Evolutionary conservation across 2,888 invertebrate species (phyloP).

Genomic region (Isoperla grammatica): DNA sequence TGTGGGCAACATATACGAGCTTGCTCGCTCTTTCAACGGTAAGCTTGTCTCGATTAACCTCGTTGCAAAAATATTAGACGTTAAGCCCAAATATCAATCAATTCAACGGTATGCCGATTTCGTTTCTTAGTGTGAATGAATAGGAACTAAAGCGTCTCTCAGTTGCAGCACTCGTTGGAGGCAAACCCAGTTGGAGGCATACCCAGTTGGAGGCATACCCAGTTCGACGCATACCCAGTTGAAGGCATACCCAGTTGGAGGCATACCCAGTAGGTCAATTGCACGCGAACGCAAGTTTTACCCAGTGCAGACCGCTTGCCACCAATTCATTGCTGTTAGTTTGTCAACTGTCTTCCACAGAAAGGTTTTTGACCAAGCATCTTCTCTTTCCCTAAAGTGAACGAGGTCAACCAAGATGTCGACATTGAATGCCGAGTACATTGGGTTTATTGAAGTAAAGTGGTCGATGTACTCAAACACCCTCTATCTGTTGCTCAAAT

Average conservation of each 20-base stretch:
- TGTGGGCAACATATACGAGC: background rate
- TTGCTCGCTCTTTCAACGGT: background rate
- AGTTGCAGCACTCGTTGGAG: background rate
- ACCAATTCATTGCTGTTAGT: background rate
- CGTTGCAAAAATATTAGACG: too few relatives aligned
- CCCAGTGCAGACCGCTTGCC: background rate
- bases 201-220: too few relatives aligned
- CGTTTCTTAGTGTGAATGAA: background rate
- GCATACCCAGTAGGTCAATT: background rate
- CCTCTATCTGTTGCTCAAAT: background rate
- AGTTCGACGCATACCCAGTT: too few relatives aligned
- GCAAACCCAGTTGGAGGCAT: too few relatives aligned
- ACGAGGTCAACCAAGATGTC: background rate
- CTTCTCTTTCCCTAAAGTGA: background rate
- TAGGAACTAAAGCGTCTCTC: conserved; percentile 5
- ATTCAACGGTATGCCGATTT: too few relatives aligned
- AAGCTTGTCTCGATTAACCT: too few relatives aligned
- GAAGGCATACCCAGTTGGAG: too few relatives aligned
- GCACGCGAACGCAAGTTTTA: background rate
- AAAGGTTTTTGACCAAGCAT: background rate
- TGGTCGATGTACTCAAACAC: background rate
- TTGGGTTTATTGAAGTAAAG: background rate
- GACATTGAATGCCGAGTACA: background rate
- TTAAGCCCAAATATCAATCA: too few relatives aligned
- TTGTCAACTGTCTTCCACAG: background rate